Base-by-base conservation (phyloP, 37 sponge, comb jelly and placozoan species). In the Dysidea cf. avara region DNA sequence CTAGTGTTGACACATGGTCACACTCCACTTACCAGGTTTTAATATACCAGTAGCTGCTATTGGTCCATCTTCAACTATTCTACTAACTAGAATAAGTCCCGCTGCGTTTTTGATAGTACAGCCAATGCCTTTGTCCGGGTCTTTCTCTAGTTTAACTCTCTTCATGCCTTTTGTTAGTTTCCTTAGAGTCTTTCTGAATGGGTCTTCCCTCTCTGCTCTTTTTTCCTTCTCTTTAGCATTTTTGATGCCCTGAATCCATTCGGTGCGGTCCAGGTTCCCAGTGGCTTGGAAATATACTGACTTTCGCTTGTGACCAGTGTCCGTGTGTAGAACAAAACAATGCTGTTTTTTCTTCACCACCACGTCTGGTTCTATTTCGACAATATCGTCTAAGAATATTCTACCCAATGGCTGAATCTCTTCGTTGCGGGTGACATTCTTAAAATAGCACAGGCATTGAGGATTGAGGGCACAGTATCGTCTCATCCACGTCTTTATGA, bases 61-160 rank as follows among this genome's bases (percentile, higher is more conserved):
- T 5, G 87, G 87, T 13, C 87, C 87, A 56, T 81, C 87, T 31
- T 84, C 86, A 53, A 86, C 53, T 55, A 90, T 78, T 18, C 83
- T 18, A 64, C 77, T 69, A 18, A 90, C 91, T 50, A 90, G 49
- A 1, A 90, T 55, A 60, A 76, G 87, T 1, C 83, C 87, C 2
- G 81, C 91, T 51, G 86, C 82, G 53, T 71, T 81, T 75, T 90
- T 90, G 28, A 90, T 80, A 43, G 91, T 90, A 63, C 91, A 90
- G 2, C 91, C 91, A 52, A 90, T 90, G 7, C 91, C 87, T 32
- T 82, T 82, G 22, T 62, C 66, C 1, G 73, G 79, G 37, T 90
- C 91, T 63, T 81, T 86, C 0, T 77, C 53, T 35, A 90, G 61
- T 12, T 78, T 81, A 24, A 90, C 83, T 55, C 91, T 62, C 68